phyloP scores from a whole-genome alignment of 2,797 vertebrate genomes.

The Pseudochromis fuscus region DNA sequence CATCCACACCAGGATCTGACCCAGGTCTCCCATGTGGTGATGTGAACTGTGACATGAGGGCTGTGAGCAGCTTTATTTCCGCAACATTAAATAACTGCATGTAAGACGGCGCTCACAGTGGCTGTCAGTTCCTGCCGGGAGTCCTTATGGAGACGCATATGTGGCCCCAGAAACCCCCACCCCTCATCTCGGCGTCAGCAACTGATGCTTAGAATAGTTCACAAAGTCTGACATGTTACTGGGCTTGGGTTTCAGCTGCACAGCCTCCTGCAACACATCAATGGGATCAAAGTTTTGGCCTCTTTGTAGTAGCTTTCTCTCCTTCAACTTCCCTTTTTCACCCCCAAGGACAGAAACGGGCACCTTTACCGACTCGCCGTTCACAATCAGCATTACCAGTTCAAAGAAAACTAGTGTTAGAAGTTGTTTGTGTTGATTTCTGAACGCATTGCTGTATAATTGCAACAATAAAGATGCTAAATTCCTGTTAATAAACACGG shows the following conservation, averaged over 20 bases:
- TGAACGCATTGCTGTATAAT: conserved; percentile 18
- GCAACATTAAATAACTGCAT: conserved; percentile 56
- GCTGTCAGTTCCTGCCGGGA: conserved; percentile 70
- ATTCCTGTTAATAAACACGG: conserved; percentile 23
- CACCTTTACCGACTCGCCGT: conserved; percentile 69
- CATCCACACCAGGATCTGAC: conserved; percentile 21
- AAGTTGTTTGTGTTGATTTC: conserved; percentile 52
- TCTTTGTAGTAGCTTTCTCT: conserved; percentile 69
- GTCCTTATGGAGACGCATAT: conserved; percentile 78
- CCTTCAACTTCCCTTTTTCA: conserved; percentile 58
- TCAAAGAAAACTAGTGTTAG: conserved; percentile 57
- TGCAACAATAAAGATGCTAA: conserved; percentile 22
- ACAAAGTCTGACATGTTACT: conserved; percentile 87
- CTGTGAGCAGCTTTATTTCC: conserved; percentile 69
- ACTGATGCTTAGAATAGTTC: conserved; percentile 90
- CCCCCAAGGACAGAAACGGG: conserved; percentile 69
- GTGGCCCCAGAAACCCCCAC: conserved; percentile 66
- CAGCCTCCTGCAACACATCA: conserved; percentile 85
- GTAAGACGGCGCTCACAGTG: conserved; percentile 61
- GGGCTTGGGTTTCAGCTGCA: conserved; percentile 87
- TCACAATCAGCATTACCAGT: conserved; percentile 63
- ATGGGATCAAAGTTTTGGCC: conserved; percentile 80
- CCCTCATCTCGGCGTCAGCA: conserved; percentile 84
- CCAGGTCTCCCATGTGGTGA: conserved; percentile 11
- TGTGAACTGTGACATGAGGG: conserved; percentile 33